Evolutionary conservation across 2,797 vertebrate species (phyloP).

Genomic region (Lepus oiostolus): DNA sequence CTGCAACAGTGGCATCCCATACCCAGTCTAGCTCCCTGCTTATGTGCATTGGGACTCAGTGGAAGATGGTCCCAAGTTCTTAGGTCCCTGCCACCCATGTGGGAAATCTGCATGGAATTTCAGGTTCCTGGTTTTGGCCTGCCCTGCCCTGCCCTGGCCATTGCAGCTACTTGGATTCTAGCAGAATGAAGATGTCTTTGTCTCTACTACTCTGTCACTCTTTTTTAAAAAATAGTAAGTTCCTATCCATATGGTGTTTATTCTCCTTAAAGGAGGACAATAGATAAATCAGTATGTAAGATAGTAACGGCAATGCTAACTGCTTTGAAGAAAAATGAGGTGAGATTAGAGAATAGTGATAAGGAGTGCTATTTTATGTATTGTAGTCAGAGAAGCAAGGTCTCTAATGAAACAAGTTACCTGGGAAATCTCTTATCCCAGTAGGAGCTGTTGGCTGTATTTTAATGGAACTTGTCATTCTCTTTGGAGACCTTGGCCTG

Average conservation of each 20-base stretch:
- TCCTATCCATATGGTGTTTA: not conserved
- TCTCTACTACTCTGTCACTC: too few relatives aligned
- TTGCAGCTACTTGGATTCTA: too few relatives aligned
- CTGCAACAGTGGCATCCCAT: too few relatives aligned
- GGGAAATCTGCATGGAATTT: too few relatives aligned
- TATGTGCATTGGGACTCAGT: too few relatives aligned
- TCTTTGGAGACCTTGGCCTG: not conserved
- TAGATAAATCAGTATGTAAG: not conserved
- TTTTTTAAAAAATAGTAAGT: not conserved
- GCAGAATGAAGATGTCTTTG: too few relatives aligned
- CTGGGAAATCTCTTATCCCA: not conserved
- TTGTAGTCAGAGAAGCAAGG: not conserved
- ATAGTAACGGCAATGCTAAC: not conserved
- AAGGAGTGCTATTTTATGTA: not conserved
- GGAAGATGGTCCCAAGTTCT: too few relatives aligned
- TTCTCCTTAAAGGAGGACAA: not conserved
- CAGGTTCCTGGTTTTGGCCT: too few relatives aligned
- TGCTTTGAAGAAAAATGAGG: constrained; percentile 13
- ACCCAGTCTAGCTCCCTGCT: too few relatives aligned
- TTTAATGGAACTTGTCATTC: not conserved
- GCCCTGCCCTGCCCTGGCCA: too few relatives aligned
- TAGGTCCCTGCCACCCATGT: too few relatives aligned
- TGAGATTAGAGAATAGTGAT: not conserved
- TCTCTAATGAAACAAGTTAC: not conserved
- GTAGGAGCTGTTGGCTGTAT: not conserved